phyloP scores from a whole-genome alignment of 35 echinoderm and acorn worm genomes.

The Antedon bifida region DNA sequence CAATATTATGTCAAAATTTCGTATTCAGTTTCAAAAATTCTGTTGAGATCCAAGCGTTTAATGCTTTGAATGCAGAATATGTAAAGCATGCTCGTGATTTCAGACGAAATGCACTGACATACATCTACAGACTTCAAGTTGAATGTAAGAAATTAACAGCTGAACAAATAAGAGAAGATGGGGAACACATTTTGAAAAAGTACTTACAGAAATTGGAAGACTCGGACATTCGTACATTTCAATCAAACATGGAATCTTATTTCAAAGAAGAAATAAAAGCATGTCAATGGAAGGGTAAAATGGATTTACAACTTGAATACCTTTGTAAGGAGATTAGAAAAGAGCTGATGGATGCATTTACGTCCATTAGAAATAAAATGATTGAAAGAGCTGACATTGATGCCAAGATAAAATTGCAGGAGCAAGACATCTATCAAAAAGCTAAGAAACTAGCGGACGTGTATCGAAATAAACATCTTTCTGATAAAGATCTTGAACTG shows the following conservation, averaged over 20 bases:
- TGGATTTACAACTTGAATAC: background rate
- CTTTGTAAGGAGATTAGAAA: background rate
- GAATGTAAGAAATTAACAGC: background rate
- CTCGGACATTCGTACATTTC: background rate
- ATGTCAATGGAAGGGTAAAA: background rate
- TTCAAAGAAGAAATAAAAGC: background rate
- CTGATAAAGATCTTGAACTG: background rate
- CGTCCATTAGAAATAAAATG: background rate
- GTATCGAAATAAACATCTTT: background rate
- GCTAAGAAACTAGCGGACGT: background rate
- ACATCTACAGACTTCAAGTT: background rate
- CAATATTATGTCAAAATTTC: slow-evolving; percentile 21
- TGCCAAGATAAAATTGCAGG: background rate
- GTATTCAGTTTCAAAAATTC: slow-evolving; percentile 33
- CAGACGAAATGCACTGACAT: background rate
- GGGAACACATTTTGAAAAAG: background rate
- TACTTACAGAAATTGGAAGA: background rate
- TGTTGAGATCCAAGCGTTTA: background rate
- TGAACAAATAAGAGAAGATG: background rate
- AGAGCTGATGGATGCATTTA: background rate
- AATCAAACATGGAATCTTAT: background rate
- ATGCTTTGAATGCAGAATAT: background rate
- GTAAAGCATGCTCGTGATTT: background rate
- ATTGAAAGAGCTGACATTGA: background rate
- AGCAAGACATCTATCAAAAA: background rate